Evolutionary conservation across 1,140 invertebrate genomes (phyloP), one percentile per base, ranked within the genome.

Genomic region (Magallana ariakensis): DNA sequence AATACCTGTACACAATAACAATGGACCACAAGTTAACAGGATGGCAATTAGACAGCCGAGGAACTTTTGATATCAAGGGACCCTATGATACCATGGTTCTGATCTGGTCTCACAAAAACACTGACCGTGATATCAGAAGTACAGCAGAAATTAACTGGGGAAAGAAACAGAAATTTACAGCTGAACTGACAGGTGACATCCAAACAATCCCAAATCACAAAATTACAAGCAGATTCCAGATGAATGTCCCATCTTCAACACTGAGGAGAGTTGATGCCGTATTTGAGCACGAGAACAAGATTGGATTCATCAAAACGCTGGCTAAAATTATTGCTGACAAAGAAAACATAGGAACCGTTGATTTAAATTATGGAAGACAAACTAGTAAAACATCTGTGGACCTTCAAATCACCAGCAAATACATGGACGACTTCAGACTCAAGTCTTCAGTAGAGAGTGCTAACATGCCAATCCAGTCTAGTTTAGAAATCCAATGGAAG

Each of bases 261-360:
- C 19, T 89, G 1, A 84, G 70, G 10, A 57, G 70, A 53, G 82
- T 89, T 22, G 85, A 66, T 82, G 81, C 83, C 33, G 54, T 55
- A 4, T 84, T 90, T 83, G 83, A 89, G 54, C 89, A 91, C 87
- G 88, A 90, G 60, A 87, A 89, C 85, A 89, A 81, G 57, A 75
- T 54, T 19, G 90, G 88, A 15, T 89, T 58, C 81, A 66, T 90
- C 11, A 89, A 87, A 22, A 85, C 87, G 3, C 19, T 54, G 8
- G 80, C 53, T 9, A 80, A 22, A 56, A 80, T 91, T 22, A 86
- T 70, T 58, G 87, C 85, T 80, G 89, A 91, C 58, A 84, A 88
- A 26, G 62, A 87, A 80, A 87, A 91, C 62, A 83, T 90, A n/a
- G 83, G 89, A 54, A 86, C 87, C n/a, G 81, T 87, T 26, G 62